Percentiles rank a stretch among this genome's conserved stretches.
phyloP scores from a whole-genome alignment of 1,140 invertebrate species.

The Drosophila ohnishii region DNA sequence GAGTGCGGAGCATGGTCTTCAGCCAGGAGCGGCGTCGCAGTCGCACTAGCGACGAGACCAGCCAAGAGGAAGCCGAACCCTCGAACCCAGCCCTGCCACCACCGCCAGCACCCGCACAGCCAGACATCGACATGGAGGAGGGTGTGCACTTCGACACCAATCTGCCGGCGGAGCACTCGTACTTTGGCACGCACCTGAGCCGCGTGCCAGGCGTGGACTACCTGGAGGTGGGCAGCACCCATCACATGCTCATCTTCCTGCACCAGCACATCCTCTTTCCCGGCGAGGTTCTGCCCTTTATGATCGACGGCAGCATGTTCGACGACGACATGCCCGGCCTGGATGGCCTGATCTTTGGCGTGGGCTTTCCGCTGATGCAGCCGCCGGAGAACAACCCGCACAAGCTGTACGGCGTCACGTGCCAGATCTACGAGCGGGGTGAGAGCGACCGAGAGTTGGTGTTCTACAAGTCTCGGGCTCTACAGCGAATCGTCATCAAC shows the following conservation, averaged over 20 bases:
- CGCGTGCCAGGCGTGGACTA: conserved; percentile 76
- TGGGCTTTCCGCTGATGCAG: conserved; percentile 68
- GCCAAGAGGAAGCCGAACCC: conserved; percentile 22
- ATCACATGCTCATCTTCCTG: conserved; percentile 86
- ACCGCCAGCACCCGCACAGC: background rate
- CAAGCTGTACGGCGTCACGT: conserved; percentile 78
- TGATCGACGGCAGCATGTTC: conserved; percentile 84
- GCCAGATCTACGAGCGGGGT: conserved; percentile 80
- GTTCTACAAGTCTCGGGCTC: conserved; percentile 71
- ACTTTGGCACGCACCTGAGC: conserved; percentile 74
- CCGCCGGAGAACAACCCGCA: conserved; percentile 52
- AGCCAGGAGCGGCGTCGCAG: conserved; percentile 67
- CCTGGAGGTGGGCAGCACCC: conserved; percentile 67
- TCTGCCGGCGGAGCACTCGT: conserved; percentile 77
- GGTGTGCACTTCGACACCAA: conserved; percentile 78
- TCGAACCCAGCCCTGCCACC: conserved; percentile 7
- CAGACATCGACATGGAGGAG: conserved; percentile 60
- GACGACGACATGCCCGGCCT: conserved; percentile 61
- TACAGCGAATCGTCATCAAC: conserved; percentile 76
- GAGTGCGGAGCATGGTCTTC: conserved; percentile 72
- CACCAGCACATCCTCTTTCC: conserved; percentile 87
- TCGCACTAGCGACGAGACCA: conserved; percentile 43
- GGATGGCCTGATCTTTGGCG: conserved; percentile 74
- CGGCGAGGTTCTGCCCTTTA: conserved; percentile 89
- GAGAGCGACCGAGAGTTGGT: conserved; percentile 57